phyloP scores from a whole-genome alignment of 1,140 invertebrate species.

The Solenopsis fugax region DNA sequence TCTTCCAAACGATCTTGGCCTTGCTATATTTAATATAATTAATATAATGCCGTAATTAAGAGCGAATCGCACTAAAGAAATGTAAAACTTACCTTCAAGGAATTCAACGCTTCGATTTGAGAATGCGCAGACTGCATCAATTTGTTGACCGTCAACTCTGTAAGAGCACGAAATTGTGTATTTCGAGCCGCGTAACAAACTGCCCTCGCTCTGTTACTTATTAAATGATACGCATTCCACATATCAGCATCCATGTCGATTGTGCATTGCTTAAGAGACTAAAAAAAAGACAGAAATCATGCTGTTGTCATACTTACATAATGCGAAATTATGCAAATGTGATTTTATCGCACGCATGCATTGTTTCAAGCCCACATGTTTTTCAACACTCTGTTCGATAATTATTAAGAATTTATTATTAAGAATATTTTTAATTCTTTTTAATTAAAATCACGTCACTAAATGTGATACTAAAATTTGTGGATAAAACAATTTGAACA shows the following conservation, averaged over 20 bases:
- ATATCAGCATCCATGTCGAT: slow-evolving; percentile 89
- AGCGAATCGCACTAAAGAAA: neutral
- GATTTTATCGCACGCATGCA: neutral
- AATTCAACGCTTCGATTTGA: slow-evolving; percentile 82
- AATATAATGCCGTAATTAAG: neutral
- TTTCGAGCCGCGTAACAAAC: slow-evolving; percentile 90
- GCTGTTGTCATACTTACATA: slow-evolving; percentile 18
- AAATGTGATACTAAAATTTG: neutral
- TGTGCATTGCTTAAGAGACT: slow-evolving; percentile 89
- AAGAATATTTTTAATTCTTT: slow-evolving; percentile 3
- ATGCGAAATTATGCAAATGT: neutral
- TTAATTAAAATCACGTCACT: neutral
- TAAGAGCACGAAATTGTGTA: slow-evolving; percentile 89
- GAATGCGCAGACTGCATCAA: slow-evolving; percentile 87
- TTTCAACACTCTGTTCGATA: neutral
- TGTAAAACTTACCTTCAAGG: slow-evolving; percentile 82
- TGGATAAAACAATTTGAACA: neutral
- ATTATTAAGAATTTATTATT: neutral
- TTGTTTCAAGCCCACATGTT: neutral
- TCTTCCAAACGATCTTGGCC: slow-evolving; percentile 87
- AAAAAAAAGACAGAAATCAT: slow-evolving; percentile 54
- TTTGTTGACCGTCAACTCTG: slow-evolving; percentile 90
- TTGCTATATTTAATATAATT: slow-evolving; percentile 82
- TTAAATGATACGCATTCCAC: slow-evolving; percentile 91
- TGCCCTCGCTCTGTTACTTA: slow-evolving; percentile 90